phyloP scores from a whole-genome alignment of 2,113 vertebrate species.

The Eidolon helvum region DNA sequence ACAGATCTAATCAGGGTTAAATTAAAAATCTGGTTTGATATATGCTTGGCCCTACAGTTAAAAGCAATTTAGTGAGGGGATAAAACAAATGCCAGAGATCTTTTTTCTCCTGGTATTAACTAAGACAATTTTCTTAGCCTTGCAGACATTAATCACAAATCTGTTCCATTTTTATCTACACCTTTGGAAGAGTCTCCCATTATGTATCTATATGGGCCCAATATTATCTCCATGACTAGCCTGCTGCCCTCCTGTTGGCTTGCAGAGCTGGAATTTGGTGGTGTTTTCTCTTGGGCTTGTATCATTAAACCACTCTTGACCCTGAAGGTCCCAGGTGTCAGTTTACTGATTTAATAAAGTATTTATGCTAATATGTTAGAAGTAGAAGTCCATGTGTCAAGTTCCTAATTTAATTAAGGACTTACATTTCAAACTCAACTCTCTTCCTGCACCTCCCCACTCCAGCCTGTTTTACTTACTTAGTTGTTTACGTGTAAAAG shows the following conservation, averaged over 20 bases:
- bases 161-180: neutral
- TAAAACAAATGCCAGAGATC: neutral
- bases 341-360: conserved; percentile 39
- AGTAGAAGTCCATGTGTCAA: neutral
- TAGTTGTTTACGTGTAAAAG: neutral
- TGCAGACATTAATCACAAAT: neutral
- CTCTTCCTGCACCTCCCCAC: neutral
- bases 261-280: neutral
- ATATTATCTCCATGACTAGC: neutral
- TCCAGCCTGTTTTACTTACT: neutral
- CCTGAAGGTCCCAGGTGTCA: neutral
- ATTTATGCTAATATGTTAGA: neutral
- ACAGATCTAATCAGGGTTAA: neutral
- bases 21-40: neutral
- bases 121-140: neutral
- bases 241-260: neutral
- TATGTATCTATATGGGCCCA: neutral
- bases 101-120: neutral
- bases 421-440: neutral
- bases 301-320: neutral
- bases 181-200: neutral
- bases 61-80: neutral
- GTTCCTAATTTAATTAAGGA: conserved; percentile 43
- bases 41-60: neutral
- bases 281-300: neutral